Base-by-base conservation (phyloP, 2,888 invertebrate genomes). In the Chironomus riparius region DNA sequence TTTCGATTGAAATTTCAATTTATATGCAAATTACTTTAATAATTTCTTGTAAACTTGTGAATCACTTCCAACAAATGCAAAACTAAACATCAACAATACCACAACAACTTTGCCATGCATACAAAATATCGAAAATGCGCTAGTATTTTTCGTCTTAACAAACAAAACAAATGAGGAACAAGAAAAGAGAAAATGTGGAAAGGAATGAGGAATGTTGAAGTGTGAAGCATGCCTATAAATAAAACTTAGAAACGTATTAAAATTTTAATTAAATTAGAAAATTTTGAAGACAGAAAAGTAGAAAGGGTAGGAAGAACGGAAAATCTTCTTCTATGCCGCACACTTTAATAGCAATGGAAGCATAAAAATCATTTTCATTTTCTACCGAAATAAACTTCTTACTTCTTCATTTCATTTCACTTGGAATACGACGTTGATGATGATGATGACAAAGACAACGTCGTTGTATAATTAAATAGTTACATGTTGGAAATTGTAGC, bases 201-300 rank as follows among this genome's bases (percentile, higher is more conserved):
- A 10, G 38, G 38, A 24, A 24, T 7, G 21, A 65, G 65, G 65
- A 65, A 65, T 65, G 21, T 65, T 24, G 22, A 65, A 21, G 65
- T 65, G 21, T 56, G 56, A 56, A 56, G 56, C 72, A 74, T 62
- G 48, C 12, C 62, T 62, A 74, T 74, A 74, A 74, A 74, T 74
- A 74, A 74, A 74, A 74, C 74, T 74, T 68, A 74, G 68, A 74
- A 74, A 68, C 74, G 24, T 74, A 74, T 74, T 74, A 74, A 74
- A 74, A 74, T 68, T 74, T 74, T 74, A 74, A 74, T 74, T 74
- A 74, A 74, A 74, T 74, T 74, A 74, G 74, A 28, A 71, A 18
- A 38, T 38, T 38, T 56, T 56, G 56, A 56, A 15, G 2, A 38
- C 1, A 38, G 38, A 38, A 4, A 38, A 38, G 10, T 1, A 10